Base-by-base conservation (phyloP, 1,140 invertebrate genomes). In the Myzus persicae region DNA sequence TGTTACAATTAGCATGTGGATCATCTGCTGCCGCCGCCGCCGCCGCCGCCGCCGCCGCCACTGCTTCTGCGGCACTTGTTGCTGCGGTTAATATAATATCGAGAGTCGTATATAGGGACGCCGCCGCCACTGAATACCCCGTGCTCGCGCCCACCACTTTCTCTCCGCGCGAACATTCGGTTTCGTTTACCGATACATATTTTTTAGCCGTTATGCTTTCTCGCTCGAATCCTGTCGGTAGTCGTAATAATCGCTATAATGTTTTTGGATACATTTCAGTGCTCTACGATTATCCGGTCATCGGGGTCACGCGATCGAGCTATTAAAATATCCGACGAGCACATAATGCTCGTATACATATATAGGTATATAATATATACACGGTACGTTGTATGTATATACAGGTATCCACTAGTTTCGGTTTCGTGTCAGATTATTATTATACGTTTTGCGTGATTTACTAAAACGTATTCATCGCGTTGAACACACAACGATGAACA, bases 191-290 rank as follows among this genome's bases (percentile, higher is more conserved):
- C 38, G 18, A 76, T 67, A 82, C n/a, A 38, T n/a, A n/a, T 11
- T 82, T 92, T 92, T 48, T 26, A 48, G 46, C 90, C 90, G 90
- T 91, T 91, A 91, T 91, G 90, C 90, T 91, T 91, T 91, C 90
- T 91, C 67, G 87, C n/a, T 51, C 85, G 20, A 89, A 51, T 89
- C 46, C 87, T 11, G 46, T 18, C 31, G 44, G 85, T 48, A 46
- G 44, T 88, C 85, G 85, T 88, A 88, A 88, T 88, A 88, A 88
- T 88, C 85, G 85, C 38, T 89, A 14, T 89, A 89, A 51, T 89
- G 18, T 88, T 48, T 84, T 88, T 44, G 44, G 42, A 88, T 46
- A 88, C 44, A 46, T 88, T 88, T 88, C 85, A 46, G 42, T 88
- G 44, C 85, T 88, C 85, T 88, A 46, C 42, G 44, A 88, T 88